Conservation (phyloP, 2,797 vertebrate species). For the Tapera naevia region DNA sequence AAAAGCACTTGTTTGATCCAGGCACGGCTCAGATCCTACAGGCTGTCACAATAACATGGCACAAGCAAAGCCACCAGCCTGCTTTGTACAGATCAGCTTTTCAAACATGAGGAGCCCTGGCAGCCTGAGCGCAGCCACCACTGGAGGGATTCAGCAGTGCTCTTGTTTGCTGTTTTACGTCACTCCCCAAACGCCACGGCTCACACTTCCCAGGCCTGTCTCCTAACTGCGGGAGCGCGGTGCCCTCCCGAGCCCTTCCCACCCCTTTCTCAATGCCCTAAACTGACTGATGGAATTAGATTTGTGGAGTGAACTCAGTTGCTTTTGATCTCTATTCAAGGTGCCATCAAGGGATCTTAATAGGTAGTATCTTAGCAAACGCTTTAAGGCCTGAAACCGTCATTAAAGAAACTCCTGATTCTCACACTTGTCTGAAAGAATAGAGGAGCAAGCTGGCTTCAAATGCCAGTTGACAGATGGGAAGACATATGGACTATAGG, state of each 20-base stretch:
- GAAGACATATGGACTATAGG: conserved; percentile 72
- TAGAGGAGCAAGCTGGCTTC: conserved; percentile 65
- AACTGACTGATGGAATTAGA: conserved; percentile 48
- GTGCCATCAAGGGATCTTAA: conserved; percentile 68
- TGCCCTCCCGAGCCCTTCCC: conserved; percentile 43
- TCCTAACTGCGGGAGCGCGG: not conserved
- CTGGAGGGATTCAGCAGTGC: not conserved
- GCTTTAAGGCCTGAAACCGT: conserved; percentile 52
- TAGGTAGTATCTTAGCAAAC: conserved; percentile 44
- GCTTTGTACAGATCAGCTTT: not conserved
- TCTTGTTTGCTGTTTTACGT: not conserved
- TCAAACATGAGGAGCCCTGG: not conserved
- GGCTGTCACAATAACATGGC: not conserved
- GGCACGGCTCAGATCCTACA: not conserved
- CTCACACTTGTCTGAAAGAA: conserved; percentile 75
- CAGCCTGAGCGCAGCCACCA: not conserved
- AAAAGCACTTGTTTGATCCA: fast-evolving
- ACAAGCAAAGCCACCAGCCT: not conserved
- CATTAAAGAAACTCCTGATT: conserved; percentile 64
- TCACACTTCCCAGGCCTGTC: not conserved
- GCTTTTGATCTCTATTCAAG: conserved; percentile 74
- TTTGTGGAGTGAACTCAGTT: conserved; percentile 46
- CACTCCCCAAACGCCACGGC: not conserved
- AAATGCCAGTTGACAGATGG: conserved; percentile 72
- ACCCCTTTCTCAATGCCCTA: conserved; percentile 55